phyloP scores from a whole-genome alignment of 2,888 invertebrate species.

The Eutolmus rufibarbis region DNA sequence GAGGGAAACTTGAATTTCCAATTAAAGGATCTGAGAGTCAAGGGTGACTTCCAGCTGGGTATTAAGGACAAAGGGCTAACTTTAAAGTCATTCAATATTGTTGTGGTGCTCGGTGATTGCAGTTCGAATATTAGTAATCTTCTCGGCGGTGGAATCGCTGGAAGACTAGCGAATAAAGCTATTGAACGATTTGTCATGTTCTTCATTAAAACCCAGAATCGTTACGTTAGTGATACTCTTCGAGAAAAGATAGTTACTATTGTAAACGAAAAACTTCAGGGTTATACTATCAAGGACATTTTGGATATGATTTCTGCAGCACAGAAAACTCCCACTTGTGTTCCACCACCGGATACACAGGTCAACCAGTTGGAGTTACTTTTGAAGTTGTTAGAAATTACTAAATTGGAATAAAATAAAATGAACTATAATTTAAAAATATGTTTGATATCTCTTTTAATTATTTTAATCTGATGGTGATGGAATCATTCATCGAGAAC shows the following conservation, averaged over 20 bases:
- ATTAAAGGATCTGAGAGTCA: conserved; percentile 39
- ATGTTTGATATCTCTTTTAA: background rate
- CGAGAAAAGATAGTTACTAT: background rate
- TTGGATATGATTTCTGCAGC: background rate
- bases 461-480: too few relatives aligned
- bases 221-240: background rate
- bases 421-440: background rate
- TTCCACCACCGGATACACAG: conserved; percentile 3
- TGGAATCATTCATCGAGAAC: too few relatives aligned
- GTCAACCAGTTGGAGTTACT: background rate
- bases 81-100: conserved; percentile 50
- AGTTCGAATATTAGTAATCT: conserved; percentile 56
- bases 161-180: conserved; percentile 19
- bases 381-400: background rate
- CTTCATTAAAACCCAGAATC: conserved; percentile 10
- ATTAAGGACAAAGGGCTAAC: conserved; percentile 18
- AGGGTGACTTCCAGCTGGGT: conserved; percentile 38
- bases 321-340: conserved; percentile 2
- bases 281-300: background rate
- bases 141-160: conserved; percentile 22
- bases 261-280: background rate
- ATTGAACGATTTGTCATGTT: conserved; percentile 37
- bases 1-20: conserved; percentile 39
- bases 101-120: conserved; percentile 53
- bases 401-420: background rate